Evolutionary conservation across 2,888 invertebrate species (phyloP).

Genomic region (Phasia obesa): DNA sequence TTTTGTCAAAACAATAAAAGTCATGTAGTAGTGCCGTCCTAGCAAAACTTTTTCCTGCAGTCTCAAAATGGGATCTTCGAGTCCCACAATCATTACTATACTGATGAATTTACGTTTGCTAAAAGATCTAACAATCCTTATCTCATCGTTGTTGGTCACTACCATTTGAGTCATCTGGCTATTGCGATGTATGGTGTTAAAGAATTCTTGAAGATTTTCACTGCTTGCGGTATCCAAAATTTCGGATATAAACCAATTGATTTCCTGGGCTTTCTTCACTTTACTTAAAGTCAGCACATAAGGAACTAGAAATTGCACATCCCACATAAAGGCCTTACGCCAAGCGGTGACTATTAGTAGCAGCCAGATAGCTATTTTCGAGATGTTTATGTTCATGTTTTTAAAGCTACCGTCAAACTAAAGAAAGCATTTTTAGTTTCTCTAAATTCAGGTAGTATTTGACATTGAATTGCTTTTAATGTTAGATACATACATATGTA

Average conservation of each 20-base stretch:
- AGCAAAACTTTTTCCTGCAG: background rate
- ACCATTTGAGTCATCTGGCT: conserved; percentile 22
- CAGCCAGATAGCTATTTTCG: conserved; percentile 14
- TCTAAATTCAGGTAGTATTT: background rate
- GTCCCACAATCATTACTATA: conserved; percentile 74
- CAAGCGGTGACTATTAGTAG: background rate
- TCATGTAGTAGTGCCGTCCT: conserved; percentile 28
- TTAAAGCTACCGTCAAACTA: background rate
- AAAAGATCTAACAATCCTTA: background rate
- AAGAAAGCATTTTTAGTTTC: background rate
- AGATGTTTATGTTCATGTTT: conserved; percentile 40
- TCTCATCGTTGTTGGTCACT: conserved; percentile 3
- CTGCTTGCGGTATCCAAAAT: conserved; percentile 1
- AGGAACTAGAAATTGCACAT: conserved; percentile 23
- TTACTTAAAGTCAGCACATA: conserved; percentile 7
- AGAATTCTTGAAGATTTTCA: conserved; percentile 33
- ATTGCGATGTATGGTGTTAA: conserved; percentile 26
- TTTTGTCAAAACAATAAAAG: conserved; percentile 55
- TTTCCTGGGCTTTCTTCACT: background rate
- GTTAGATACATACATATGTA: no score
- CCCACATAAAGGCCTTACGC: conserved; percentile 7
- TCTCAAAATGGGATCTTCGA: conserved; percentile 70
- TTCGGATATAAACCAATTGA: conserved; percentile 53
- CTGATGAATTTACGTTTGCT: conserved; percentile 71
- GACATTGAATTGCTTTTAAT: no score